Percentiles rank a stretch among this genome's conserved stretches.
Conservation (phyloP, 1,140 invertebrate species). For the Aphelinus certus region DNA sequence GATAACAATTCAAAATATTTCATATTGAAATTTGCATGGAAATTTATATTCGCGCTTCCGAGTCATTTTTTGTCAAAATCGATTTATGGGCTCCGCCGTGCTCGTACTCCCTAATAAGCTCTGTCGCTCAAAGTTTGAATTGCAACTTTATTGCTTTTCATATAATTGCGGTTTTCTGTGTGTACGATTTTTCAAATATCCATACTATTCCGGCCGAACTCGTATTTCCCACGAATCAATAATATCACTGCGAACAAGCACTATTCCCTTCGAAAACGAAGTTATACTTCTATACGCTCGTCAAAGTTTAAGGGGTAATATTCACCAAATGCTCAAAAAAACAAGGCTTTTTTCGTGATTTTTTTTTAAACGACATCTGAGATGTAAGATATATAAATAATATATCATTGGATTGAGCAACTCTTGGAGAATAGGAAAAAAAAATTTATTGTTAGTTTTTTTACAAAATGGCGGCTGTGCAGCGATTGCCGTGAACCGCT, state of each 20-base stretch:
- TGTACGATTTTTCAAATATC: constrained; percentile 20
- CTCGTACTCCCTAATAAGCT: neutral
- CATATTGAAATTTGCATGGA: constrained; percentile 19
- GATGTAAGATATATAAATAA: no score
- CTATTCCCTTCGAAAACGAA: neutral
- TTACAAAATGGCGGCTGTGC: no score
- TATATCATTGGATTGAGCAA: no score
- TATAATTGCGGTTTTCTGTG: constrained; percentile 17
- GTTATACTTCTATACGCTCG: no score
- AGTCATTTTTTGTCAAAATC: constrained; percentile 29
- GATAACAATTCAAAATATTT: constrained; percentile 20
- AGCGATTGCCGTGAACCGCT: no score
- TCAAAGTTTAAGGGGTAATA: no score
- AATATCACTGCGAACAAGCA: neutral
- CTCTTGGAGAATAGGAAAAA: no score
- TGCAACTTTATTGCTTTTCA: constrained; percentile 23
- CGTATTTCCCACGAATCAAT: neutral
- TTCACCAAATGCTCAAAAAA: no score
- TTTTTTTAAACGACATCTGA: no score
- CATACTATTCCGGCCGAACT: neutral
- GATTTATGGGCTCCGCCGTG: constrained; percentile 15
- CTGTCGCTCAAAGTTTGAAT: constrained; percentile 18
- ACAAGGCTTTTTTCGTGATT: no score
- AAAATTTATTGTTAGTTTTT: no score
- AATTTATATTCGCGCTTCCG: constrained; percentile 15